Conservation (phyloP, 2,888 invertebrate species). For the Eueremaeus valkanovi region DNA sequence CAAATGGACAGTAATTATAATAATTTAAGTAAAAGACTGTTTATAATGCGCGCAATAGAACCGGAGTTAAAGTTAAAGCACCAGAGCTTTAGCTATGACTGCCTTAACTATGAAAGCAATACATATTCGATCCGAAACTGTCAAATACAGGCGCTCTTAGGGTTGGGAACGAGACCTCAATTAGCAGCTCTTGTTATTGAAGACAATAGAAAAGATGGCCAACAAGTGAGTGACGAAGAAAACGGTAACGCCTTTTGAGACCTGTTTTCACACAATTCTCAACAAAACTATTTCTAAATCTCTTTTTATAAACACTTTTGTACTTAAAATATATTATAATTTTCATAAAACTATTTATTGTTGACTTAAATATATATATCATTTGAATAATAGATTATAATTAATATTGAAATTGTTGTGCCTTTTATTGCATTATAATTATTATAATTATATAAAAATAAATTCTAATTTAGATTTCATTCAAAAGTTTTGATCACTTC, state of each 20-base stretch:
- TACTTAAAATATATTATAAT: background rate
- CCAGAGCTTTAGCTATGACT: slow-evolving; percentile 38
- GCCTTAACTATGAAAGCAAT: slow-evolving; percentile 28
- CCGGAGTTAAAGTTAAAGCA: slow-evolving; percentile 65
- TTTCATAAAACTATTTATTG: background rate
- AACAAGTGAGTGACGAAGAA: background rate
- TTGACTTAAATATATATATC: background rate
- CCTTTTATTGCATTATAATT: background rate
- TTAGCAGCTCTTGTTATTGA: slow-evolving; percentile 34
- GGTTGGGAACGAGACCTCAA: slow-evolving; percentile 28
- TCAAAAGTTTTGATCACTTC: background rate
- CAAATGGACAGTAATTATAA: slow-evolving; percentile 57
- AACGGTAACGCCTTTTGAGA: background rate
- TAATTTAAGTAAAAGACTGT: background rate
- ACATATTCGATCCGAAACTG: slow-evolving; percentile 4
- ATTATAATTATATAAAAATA: background rate
- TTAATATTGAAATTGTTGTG: background rate
- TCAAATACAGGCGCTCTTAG: background rate
- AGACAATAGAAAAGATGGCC: slow-evolving; percentile 5
- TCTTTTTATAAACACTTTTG: background rate
- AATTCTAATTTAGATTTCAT: slow-evolving; percentile 22
- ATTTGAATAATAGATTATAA: background rate
- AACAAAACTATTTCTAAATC: background rate
- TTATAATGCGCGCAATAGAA: slow-evolving; percentile 69
- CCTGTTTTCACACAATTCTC: background rate